phyloP scores from a whole-genome alignment of 2,888 invertebrate genomes.

The Pelosia muscerda region DNA sequence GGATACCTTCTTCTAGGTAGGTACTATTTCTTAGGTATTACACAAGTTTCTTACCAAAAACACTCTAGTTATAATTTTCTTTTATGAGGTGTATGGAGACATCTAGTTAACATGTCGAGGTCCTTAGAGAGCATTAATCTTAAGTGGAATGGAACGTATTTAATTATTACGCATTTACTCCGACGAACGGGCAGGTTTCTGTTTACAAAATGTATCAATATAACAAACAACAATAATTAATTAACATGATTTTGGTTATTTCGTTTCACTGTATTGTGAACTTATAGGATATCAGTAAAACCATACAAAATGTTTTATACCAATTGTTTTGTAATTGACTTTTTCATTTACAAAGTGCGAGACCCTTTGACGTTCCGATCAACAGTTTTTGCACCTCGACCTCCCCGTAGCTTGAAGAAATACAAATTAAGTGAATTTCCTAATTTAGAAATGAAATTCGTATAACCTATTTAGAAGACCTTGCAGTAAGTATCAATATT shows the following conservation, averaged over 20 bases:
- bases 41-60: neutral
- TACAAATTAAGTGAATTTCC: neutral
- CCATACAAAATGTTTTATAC: constrained; percentile 33
- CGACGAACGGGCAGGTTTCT: neutral
- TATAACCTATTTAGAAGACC: neutral
- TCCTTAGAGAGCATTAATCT: constrained; percentile 9
- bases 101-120: constrained; percentile 8
- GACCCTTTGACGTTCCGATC: constrained; percentile 15
- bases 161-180: constrained; percentile 1
- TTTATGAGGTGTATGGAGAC: neutral
- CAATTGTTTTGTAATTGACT: constrained; percentile 18
- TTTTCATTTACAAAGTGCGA: constrained; percentile 15
- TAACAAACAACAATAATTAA: neutral
- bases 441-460: neutral
- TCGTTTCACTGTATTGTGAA: constrained; percentile 8
- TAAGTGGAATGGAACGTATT: constrained; percentile 10
- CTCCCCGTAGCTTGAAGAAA: neutral
- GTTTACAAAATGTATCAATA: neutral
- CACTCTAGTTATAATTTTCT: neutral
- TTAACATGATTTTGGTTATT: neutral
- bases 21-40: no score
- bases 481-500: no score
- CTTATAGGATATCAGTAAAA: constrained; percentile 37
- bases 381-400: constrained; percentile 16
- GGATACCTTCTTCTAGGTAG: neutral